Evolutionary conservation across 2,888 invertebrate genomes (phyloP).

Genomic region (Eretmocerus hayati): DNA sequence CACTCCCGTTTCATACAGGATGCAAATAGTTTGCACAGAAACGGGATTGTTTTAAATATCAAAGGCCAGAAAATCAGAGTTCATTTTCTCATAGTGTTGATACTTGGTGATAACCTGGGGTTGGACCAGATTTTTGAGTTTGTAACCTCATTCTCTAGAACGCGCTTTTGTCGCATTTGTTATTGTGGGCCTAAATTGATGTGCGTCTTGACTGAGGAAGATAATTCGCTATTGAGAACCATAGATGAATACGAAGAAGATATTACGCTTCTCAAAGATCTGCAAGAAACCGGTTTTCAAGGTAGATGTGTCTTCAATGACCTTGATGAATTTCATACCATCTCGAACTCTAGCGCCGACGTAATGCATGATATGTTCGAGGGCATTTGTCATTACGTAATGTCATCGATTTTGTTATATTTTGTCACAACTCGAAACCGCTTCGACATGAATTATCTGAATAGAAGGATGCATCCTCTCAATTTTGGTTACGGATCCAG

Average conservation of each 20-base stretch:
- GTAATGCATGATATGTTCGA: constrained; percentile 2
- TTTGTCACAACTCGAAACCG: neutral
- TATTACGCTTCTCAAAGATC: neutral
- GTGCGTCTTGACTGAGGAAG: constrained; percentile 8
- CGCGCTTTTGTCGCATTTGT: constrained; percentile 15
- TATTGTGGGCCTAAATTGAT: constrained; percentile 1
- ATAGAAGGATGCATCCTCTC: neutral
- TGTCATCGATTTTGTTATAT: neutral
- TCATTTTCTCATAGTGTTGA: constrained; percentile 8
- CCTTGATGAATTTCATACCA: neutral
- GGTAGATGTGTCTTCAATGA: neutral
- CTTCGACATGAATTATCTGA: constrained; percentile 1
- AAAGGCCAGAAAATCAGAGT: constrained; percentile 3
- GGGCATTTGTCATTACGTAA: neutral
- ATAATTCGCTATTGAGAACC: constrained; percentile 9
- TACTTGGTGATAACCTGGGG: constrained; percentile 15
- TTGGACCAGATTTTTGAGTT: constrained; percentile 16
- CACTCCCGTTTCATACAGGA: constrained; percentile 10
- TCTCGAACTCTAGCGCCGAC: neutral
- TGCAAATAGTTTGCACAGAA: constrained; percentile 1
- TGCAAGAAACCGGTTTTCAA: neutral
- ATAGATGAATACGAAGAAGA: neutral
- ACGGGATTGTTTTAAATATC: constrained; percentile 3
- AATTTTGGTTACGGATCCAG: neutral
- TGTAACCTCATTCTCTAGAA: constrained; percentile 10